Conservation (phyloP, 2,888 invertebrate species). For the Drosophila austrosaltans region DNA sequence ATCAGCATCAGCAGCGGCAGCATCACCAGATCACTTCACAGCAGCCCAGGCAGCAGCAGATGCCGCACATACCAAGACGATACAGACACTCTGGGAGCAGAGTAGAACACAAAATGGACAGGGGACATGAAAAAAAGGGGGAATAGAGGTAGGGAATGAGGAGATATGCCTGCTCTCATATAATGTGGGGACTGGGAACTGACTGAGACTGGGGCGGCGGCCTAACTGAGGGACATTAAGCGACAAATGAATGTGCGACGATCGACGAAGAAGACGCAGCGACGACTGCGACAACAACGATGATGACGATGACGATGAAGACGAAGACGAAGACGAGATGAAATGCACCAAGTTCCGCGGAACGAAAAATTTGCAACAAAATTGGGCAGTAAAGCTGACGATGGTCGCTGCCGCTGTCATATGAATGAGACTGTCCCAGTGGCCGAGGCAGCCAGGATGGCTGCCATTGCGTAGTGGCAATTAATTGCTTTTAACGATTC, state of each 20-base stretch:
- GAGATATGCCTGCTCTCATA: constrained; percentile 20
- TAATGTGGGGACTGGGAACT: constrained; percentile 18
- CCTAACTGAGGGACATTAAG: constrained; percentile 75
- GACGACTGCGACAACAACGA: constrained; percentile 36
- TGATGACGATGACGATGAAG: constrained; percentile 46
- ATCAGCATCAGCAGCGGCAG: constrained; percentile 45
- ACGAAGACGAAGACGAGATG: constrained; percentile 57
- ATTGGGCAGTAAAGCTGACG: constrained; percentile 73
- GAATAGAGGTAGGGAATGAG: constrained; percentile 19
- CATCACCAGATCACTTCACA: constrained; percentile 67
- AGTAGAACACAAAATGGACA: constrained; percentile 33
- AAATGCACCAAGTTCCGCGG: constrained; percentile 77
- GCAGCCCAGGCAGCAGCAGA: constrained; percentile 68
- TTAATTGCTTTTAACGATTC: constrained; percentile 79
- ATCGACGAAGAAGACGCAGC: constrained; percentile 57
- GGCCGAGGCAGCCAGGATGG: constrained; percentile 65
- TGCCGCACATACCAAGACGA: constrained; percentile 78
- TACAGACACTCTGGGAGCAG: constrained; percentile 73
- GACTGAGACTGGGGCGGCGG: constrained; percentile 33
- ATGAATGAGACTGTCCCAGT: constrained; percentile 52
- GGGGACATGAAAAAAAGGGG: constrained; percentile 15
- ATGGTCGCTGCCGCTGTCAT: constrained; percentile 43
- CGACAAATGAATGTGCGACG: constrained; percentile 77
- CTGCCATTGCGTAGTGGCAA: constrained; percentile 73
- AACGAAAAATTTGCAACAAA: constrained; percentile 77